Evolutionary conservation across 2,797 vertebrate genomes (phyloP).

Genomic region (Bradypus variegatus): DNA sequence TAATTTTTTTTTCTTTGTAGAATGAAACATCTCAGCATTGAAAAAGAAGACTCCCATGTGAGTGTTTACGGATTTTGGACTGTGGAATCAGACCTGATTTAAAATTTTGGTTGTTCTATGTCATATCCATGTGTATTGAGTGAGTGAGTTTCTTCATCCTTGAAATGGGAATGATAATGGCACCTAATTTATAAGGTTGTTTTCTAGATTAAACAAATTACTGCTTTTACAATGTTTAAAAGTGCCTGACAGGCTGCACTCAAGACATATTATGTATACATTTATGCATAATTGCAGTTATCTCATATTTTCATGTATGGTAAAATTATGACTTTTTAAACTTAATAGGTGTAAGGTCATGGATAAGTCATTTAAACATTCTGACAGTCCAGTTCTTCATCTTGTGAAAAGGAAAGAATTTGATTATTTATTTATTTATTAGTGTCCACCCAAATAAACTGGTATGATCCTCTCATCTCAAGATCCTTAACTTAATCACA

Average conservation of each 20-base stretch:
- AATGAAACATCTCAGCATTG: constrained; percentile 24
- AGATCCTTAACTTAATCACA: not conserved
- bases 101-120: not conserved
- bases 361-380: not conserved
- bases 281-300: not conserved
- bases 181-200: not conserved
- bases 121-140: not conserved
- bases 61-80: not conserved
- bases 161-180: not conserved
- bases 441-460: not conserved
- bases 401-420: not conserved
- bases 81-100: not conserved
- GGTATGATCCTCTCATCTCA: not conserved
- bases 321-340: not conserved
- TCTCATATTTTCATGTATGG: not conserved
- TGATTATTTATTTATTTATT: not conserved
- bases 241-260: not conserved
- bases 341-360: not conserved
- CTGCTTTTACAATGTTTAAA: not conserved
- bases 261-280: not conserved
- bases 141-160: not conserved
- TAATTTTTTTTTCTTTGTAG: not conserved
- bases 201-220: constrained; percentile 2
- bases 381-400: not conserved
- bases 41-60: not conserved